These are phyloP conservation scores for Sorex fumeus DNA, from an alignment of 2,113 vertebrate genomes.

Conservation along the genomic window DNA sequence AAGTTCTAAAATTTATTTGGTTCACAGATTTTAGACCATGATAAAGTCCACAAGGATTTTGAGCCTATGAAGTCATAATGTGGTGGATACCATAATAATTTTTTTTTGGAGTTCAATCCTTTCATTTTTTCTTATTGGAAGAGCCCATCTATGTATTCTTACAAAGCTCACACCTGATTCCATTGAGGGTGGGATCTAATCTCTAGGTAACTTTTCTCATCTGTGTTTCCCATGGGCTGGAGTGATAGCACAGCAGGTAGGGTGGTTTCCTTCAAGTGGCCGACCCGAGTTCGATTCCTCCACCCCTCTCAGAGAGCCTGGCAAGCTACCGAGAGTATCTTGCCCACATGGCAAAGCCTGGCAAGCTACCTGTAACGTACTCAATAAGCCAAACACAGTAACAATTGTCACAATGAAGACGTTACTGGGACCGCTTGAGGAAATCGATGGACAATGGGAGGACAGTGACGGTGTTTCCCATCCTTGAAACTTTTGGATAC, in stretches of 20 bases:
- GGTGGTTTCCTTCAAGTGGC: too few relatives aligned
- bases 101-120: not conserved
- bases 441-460: too few relatives aligned
- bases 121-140: not conserved
- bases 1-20: constrained; percentile 14
- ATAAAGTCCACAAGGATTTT: not conserved
- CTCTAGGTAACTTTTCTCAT: not conserved
- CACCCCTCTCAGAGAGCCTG: too few relatives aligned
- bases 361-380: too few relatives aligned
- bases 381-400: too few relatives aligned
- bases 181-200: not conserved
- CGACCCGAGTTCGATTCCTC: too few relatives aligned
- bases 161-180: not conserved
- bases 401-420: too few relatives aligned
- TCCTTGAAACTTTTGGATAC: not conserved
- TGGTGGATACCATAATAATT: not conserved
- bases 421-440: too few relatives aligned
- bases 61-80: not conserved
- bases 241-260: too few relatives aligned
- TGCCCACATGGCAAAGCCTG: too few relatives aligned
- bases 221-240: not conserved
- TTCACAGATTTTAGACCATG: constrained; percentile 37
- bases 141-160: not conserved
- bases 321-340: too few relatives aligned
- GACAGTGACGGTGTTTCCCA: not conserved